A percentile compares a stretch with the other conserved stretches of the same genome.
Conservation (phyloP, 2,113 vertebrate genomes). For the Elephantulus edwardii region DNA sequence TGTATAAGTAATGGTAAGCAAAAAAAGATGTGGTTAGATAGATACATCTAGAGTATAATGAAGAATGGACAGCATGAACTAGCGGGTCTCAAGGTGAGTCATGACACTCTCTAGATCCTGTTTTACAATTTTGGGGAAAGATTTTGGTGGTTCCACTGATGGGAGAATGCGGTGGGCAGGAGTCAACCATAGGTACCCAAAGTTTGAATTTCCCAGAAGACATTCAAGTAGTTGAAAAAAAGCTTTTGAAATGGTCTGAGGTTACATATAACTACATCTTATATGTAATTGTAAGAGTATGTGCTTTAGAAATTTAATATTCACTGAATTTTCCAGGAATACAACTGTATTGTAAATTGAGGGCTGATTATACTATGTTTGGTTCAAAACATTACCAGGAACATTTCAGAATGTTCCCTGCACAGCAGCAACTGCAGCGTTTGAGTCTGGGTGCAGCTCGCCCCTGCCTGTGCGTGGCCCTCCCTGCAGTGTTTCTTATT, state of each 20-base stretch:
- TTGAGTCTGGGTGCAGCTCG: background rate
- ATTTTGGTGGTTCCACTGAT: background rate
- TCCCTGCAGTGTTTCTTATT: background rate
- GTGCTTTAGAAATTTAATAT: slow-evolving; percentile 15
- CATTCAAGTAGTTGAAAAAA: too few species aligned
- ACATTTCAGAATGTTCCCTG: slow-evolving; percentile 24
- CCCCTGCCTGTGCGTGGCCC: background rate
- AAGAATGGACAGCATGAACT: background rate
- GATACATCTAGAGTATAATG: background rate
- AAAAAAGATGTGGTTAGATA: background rate
- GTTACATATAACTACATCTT: background rate
- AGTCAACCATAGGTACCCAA: too few species aligned
- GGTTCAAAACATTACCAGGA: background rate
- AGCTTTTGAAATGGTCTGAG: too few species aligned
- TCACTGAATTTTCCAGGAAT: background rate
- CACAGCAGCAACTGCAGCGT: background rate
- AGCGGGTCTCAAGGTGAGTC: background rate
- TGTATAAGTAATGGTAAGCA: background rate
- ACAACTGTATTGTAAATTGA: background rate
- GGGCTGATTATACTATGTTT: background rate
- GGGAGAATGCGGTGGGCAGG: background rate
- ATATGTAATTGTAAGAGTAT: background rate
- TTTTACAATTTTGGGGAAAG: too few species aligned
- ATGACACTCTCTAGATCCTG: too few species aligned
- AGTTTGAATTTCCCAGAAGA: too few species aligned